Evolutionary conservation across 1,140 invertebrate species (phyloP).

Genomic region (Euschistus heros): DNA sequence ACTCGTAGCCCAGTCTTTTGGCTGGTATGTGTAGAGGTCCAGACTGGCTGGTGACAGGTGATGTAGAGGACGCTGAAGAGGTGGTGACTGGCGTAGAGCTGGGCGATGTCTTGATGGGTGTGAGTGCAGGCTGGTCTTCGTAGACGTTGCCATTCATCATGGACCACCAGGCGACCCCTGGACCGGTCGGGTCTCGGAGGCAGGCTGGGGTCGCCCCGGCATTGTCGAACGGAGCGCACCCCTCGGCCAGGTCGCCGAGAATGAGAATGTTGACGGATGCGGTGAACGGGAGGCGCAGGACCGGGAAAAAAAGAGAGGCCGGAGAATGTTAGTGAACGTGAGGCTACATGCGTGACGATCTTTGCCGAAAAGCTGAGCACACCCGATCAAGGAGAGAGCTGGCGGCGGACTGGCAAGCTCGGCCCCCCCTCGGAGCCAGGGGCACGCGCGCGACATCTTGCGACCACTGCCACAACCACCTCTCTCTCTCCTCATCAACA

Average conservation of each 20-base stretch:
- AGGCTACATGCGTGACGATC: background rate
- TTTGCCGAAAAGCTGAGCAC: background rate
- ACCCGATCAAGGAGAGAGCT: slow-evolving; percentile 1
- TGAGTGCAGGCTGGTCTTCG: slow-evolving; percentile 35
- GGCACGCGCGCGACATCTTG: slow-evolving; percentile 12
- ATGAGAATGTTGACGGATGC: slow-evolving; percentile 48
- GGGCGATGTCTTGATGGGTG: slow-evolving; percentile 37
- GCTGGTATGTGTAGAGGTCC: slow-evolving; percentile 72
- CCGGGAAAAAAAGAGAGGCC: slow-evolving; percentile 18
- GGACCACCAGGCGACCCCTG: slow-evolving; percentile 67
- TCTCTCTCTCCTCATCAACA: slow-evolving; percentile 4
- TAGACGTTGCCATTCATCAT: slow-evolving; percentile 65
- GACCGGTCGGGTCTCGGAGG: slow-evolving; percentile 55
- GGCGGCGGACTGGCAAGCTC: background rate
- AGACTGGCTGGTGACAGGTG: slow-evolving; percentile 50
- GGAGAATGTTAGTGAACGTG: background rate
- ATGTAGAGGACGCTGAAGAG: slow-evolving; percentile 54
- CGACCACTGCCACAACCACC: background rate
- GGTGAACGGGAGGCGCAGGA: slow-evolving; percentile 19
- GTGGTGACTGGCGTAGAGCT: slow-evolving; percentile 37
- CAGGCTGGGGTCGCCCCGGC: slow-evolving; percentile 49
- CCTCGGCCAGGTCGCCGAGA: slow-evolving; percentile 64
- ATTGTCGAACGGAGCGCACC: slow-evolving; percentile 59
- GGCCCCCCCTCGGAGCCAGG: background rate
- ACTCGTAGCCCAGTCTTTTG: slow-evolving; percentile 51